Evolutionary conservation across 2,888 invertebrate species (phyloP).

Genomic region (Dysmachus trigonus): DNA sequence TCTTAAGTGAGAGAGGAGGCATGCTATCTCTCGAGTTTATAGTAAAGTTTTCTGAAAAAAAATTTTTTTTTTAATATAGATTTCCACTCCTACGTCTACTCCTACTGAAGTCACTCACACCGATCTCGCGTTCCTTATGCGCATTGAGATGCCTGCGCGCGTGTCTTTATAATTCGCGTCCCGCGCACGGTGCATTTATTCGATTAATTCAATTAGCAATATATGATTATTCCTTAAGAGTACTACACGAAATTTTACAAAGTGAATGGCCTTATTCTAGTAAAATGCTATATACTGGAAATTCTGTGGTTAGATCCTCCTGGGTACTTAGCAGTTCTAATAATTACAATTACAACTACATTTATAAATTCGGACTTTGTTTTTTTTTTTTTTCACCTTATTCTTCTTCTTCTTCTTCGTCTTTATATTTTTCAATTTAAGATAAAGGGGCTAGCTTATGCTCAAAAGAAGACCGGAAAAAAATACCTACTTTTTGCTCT

Average conservation of each 20-base stretch:
- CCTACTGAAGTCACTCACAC: not conserved
- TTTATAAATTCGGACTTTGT: constrained; percentile 42
- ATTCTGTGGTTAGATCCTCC: not conserved
- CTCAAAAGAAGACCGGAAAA: constrained; percentile 9
- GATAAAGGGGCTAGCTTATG: not conserved
- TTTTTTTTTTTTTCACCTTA: constrained; percentile 13
- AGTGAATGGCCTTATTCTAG: constrained; percentile 10
- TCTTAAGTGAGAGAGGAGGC: not conserved
- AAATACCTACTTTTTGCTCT: not conserved
- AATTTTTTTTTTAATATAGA: too few relatives aligned
- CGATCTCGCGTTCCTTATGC: constrained; percentile 3
- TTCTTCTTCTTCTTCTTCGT: not conserved
- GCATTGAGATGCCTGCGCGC: not conserved
- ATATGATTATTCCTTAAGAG: constrained; percentile 16
- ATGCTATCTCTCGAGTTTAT: not conserved
- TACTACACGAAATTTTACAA: constrained; percentile 36
- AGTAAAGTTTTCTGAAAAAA: not conserved
- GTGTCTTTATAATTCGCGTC: constrained; percentile 1
- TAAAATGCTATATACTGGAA: not conserved
- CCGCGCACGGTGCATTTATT: constrained; percentile 14
- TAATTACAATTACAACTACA: constrained; percentile 37
- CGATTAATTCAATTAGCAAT: constrained; percentile 30
- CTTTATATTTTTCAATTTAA: not conserved
- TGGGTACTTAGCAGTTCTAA: constrained; percentile 7
- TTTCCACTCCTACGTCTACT: not conserved